Conservation (phyloP, 2,113 vertebrate species). For the Rhynchomys soricoides region DNA sequence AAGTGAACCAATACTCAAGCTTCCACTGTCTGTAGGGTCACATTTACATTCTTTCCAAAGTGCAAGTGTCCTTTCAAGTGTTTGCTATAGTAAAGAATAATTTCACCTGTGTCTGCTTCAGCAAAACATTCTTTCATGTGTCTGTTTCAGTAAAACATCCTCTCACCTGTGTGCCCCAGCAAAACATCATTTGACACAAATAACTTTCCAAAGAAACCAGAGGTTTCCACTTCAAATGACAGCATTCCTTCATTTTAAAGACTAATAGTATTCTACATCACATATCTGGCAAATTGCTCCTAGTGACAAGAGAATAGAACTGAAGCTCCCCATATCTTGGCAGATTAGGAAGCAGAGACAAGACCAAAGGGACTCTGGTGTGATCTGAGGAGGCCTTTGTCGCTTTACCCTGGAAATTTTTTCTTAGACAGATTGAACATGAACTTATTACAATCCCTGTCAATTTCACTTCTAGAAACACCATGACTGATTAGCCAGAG, state of each 20-base stretch:
- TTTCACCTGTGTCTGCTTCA: too few relatives aligned
- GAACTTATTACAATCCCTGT: background rate
- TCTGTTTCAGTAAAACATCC: too few relatives aligned
- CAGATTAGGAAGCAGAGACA: background rate
- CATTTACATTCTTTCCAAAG: too few relatives aligned
- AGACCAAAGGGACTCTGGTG: background rate
- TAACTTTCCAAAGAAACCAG: too few relatives aligned
- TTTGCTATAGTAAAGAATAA: too few relatives aligned
- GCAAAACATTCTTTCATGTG: too few relatives aligned
- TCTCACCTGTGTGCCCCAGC: too few relatives aligned
- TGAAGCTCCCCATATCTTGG: background rate
- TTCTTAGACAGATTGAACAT: background rate
- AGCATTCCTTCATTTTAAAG: background rate
- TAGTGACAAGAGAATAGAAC: background rate
- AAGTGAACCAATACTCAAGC: too few relatives aligned
- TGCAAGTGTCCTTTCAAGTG: too few relatives aligned
- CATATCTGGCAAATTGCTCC: background rate
- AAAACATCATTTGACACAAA: too few relatives aligned
- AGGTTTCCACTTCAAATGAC: background rate
- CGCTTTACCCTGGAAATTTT: background rate
- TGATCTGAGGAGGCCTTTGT: too few relatives aligned
- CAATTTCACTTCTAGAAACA: background rate
- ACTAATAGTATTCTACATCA: background rate
- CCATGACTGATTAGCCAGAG: background rate
- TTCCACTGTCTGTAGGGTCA: too few relatives aligned